Conservation (phyloP, 2,113 vertebrate genomes). For the Syngnathus floridae region DNA sequence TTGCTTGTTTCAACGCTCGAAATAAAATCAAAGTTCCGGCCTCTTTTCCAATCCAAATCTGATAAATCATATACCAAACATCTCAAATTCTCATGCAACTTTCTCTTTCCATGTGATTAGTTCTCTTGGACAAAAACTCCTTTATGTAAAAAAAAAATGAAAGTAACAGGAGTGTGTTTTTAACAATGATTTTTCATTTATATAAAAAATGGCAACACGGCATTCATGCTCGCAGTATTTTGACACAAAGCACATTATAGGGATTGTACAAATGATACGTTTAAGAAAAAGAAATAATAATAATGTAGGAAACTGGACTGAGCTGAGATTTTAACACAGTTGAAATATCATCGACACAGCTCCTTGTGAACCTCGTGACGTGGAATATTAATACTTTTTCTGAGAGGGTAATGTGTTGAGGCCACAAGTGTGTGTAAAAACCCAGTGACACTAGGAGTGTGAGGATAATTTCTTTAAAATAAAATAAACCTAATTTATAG, state of each 20-base stretch:
- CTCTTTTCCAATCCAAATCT: background rate
- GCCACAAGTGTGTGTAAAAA: background rate
- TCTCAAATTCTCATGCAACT: background rate
- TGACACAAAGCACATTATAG: background rate
- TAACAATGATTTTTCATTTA: background rate
- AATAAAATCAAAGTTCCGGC: background rate
- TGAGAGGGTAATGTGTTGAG: background rate
- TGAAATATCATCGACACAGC: background rate
- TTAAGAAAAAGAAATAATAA: background rate
- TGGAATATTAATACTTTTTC: background rate
- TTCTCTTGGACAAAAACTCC: background rate
- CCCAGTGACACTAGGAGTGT: too few species aligned
- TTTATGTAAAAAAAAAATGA: background rate
- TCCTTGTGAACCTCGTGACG: background rate
- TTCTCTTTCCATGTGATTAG: background rate
- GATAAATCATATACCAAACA: background rate
- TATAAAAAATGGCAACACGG: background rate
- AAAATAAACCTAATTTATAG: background rate
- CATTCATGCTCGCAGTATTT: background rate
- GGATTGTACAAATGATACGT: background rate
- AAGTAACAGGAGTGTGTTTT: background rate
- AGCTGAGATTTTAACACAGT: background rate
- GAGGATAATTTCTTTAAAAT: background rate
- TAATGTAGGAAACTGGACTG: background rate
- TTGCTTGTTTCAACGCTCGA: background rate